Evolutionary conservation across 2,113 vertebrate genomes (phyloP).

Genomic region (Podiceps cristatus): DNA sequence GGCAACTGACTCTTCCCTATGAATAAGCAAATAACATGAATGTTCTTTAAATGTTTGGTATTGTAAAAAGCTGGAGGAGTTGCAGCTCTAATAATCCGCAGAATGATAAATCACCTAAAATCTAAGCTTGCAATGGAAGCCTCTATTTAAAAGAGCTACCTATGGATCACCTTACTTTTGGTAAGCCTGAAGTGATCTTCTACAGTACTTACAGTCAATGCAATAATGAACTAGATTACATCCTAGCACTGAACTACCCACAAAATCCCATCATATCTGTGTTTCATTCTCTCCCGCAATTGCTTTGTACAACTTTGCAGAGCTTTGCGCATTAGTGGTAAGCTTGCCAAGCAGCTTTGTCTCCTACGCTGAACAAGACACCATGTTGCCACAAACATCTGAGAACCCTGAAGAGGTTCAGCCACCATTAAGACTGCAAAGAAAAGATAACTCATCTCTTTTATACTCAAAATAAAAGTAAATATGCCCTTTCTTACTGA

Average conservation of each 20-base stretch:
- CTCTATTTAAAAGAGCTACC: background rate
- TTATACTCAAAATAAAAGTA: background rate
- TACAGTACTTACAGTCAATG: background rate
- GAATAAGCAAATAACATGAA: slow-evolving; percentile 10
- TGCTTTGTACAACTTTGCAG: background rate
- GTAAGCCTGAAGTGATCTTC: background rate
- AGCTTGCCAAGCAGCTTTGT: background rate
- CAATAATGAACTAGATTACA: background rate
- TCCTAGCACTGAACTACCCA: background rate
- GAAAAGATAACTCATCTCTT: background rate
- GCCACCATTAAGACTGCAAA: background rate
- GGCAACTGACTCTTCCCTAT: background rate
- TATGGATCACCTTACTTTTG: background rate
- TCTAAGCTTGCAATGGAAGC: background rate
- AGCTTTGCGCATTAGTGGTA: background rate
- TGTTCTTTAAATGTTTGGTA: background rate
- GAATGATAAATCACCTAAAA: slow-evolving; percentile 3
- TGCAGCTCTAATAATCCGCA: background rate
- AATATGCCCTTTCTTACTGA: background rate
- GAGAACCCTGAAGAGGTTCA: background rate
- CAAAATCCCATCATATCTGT: background rate
- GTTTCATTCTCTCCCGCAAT: background rate
- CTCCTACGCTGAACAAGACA: background rate
- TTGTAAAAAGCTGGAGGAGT: background rate
- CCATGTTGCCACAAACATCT: background rate